Evolutionary conservation across 1,140 invertebrate genomes (phyloP), one percentile per base, ranked within the genome.

Genomic region (Trichonephila clavipes): DNA sequence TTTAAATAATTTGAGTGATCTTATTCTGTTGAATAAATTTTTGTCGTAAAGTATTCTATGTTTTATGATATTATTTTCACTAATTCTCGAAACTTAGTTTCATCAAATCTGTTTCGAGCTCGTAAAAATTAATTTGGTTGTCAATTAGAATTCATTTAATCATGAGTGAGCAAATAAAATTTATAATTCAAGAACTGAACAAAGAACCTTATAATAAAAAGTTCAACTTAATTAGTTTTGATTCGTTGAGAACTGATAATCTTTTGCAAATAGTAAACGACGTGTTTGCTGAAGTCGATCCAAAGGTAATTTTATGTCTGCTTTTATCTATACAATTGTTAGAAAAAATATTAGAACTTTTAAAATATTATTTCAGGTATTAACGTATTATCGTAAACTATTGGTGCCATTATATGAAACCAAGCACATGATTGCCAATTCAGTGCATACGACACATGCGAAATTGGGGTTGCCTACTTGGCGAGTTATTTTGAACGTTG

Each of bases 171-270:
- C 97, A 97, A 96, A 96, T 98, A 92, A 98, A 98, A 95, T 98
- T 97, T 95, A 97, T 98, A 92, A 97, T 98, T 61, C 96, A 96
- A 93, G 97, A 97, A 96, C 95, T 98, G 94, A 98, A 98, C 95
- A 97, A 97, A 95, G 96, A 97, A 82, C 97, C 97, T 14, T 97
- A 98, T 94, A 97, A 97, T 88, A 97, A 97, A 95, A 98, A 97
- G 95, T 98, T 97, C 94, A 98, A 98, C 95, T 96, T 98, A 87
- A 98, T 98, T 94, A 97, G 97, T 93, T 98, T 98, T 96, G 98
- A 98, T 96, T 97, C 97, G n/a, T 95, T 98, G 77, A 97, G 97
- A 93, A 96, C 97, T 51, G 97, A 97, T 88, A 97, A 98, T 95
- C 95, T 98, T 82, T 95, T 98, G 83, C 98, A 98, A 96, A 95